A percentile compares a stretch with the other conserved stretches of the same genome.
These are phyloP conservation scores for Diadema setosum DNA, from an alignment of 35 echinoderm and acorn worm genomes.

Conservation along the genomic window DNA sequence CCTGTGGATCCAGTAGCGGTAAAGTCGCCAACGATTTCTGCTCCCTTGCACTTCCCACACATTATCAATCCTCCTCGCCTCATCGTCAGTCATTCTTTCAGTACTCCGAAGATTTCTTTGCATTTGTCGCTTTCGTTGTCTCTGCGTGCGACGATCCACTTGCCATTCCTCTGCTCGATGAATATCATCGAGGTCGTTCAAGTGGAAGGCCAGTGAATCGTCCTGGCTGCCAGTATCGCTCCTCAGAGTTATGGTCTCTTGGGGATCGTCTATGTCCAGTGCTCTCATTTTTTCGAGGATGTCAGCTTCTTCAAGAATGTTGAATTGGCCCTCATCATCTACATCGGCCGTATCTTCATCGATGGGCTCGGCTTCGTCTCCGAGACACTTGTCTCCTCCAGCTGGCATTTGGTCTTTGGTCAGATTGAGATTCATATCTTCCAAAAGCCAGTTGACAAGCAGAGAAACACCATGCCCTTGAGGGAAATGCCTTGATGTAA, in stretches of 20 bases:
- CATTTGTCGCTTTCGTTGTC: slow-evolving; percentile 8
- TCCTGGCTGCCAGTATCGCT: slow-evolving; percentile 33
- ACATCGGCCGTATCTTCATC: neutral
- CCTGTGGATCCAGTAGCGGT: slow-evolving; percentile 55
- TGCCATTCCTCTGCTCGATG: neutral
- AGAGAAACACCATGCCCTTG: neutral
- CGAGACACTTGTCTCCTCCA: neutral
- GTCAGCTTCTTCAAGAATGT: slow-evolving; percentile 58
- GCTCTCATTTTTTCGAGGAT: slow-evolving; percentile 1
- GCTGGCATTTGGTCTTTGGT: neutral
- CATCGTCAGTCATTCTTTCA: slow-evolving; percentile 43
- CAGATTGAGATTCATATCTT: slow-evolving; percentile 11
- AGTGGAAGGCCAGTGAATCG: slow-evolving; percentile 28
- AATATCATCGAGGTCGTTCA: neutral
- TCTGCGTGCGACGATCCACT: neutral
- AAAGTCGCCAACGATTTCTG: slow-evolving; percentile 48
- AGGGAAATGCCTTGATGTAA: neutral
- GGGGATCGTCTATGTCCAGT: slow-evolving; percentile 16
- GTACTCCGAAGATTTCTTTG: slow-evolving; percentile 28
- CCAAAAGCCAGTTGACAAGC: slow-evolving; percentile 20
- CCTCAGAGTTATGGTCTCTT: neutral
- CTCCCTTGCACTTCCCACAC: slow-evolving; percentile 23
- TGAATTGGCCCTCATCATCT: slow-evolving; percentile 22
- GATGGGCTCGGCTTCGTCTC: neutral
- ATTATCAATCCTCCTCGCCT: slow-evolving; percentile 31